A percentile compares a stretch with the other conserved stretches of the same genome.
These are phyloP conservation scores for Coptodon bakossiorum DNA, from an alignment of 2,113 vertebrate genomes.

Conservation along the genomic window DNA sequence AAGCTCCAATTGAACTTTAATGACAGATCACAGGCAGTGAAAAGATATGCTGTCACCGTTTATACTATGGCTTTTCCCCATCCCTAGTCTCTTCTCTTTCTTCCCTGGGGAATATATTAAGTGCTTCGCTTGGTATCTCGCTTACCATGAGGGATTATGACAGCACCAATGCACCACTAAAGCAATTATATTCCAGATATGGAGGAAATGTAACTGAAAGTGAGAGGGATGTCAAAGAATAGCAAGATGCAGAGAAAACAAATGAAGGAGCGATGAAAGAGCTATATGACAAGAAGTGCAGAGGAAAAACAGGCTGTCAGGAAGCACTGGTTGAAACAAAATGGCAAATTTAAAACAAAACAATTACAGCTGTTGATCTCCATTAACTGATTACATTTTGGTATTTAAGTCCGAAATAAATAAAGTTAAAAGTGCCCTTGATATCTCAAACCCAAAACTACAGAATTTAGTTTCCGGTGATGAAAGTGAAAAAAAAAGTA, in stretches of 20 bases:
- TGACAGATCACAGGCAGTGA: conserved; percentile 47
- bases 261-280: neutral
- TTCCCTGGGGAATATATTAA: neutral
- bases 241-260: neutral
- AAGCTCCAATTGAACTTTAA: conserved; percentile 43
- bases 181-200: conserved; percentile 13
- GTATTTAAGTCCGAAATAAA: neutral
- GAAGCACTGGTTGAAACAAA: neutral
- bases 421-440: neutral
- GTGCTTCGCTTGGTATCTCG: neutral
- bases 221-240: neutral
- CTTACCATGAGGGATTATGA: conserved; percentile 32
- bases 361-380: neutral
- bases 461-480: neutral
- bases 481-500: neutral
- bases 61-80: neutral
- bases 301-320: neutral
- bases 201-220: neutral
- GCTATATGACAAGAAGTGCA: neutral
- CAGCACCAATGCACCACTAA: conserved; percentile 13
- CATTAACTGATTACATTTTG: neutral
- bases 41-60: conserved; percentile 11
- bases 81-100: neutral
- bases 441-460: neutral
- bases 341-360: neutral